Evolutionary conservation across 2,888 invertebrate genomes (phyloP), one percentile per base, ranked within the genome.

Genomic region (Anoplius nigerrimus): DNA sequence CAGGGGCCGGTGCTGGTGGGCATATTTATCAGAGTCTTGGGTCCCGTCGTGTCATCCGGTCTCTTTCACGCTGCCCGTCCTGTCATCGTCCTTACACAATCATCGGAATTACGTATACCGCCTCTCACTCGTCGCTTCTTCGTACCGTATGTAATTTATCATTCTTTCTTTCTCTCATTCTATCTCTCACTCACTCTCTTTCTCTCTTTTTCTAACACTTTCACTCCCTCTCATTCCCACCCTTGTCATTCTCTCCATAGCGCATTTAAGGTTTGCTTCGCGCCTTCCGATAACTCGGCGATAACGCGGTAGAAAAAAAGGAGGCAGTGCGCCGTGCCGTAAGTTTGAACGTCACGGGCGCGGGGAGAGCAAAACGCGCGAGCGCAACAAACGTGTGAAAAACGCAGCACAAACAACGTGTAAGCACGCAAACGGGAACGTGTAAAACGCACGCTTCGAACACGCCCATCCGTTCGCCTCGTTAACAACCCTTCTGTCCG

Each of bases 401-500:
- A n/a, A n/a, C n/a, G n/a, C n/a, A n/a, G n/a, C n/a, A n/a, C n/a
- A n/a, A n/a, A n/a, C n/a, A n/a, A n/a, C n/a, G n/a, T n/a, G n/a
- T n/a, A n/a, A n/a, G n/a, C n/a, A n/a, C n/a, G n/a, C n/a, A n/a
- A n/a, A n/a, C n/a, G n/a, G n/a, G n/a, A n/a, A n/a, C n/a, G n/a
- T n/a, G n/a, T n/a, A n/a, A n/a, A 34, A 34, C 34, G 34, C 48
- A 8, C 18, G 11, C 48, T 18, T 48, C 48, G 48, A n/a, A 48
- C n/a, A 16, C 48, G 48, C 21, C 15, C 21, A 21, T 52, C 21
- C 52, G 16, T 15, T 58, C 43, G 13, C 54, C 56, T 59, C 46
- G 16, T 22, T 24, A 52, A 18, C 24, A 67, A 72, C 82, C 79
- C 78, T 78, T 74, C 6, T 34, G 11, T 34, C 34, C 34, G 34